Base-by-base conservation (phyloP, 1,140 invertebrate species). In the Epicauta chinensis region DNA sequence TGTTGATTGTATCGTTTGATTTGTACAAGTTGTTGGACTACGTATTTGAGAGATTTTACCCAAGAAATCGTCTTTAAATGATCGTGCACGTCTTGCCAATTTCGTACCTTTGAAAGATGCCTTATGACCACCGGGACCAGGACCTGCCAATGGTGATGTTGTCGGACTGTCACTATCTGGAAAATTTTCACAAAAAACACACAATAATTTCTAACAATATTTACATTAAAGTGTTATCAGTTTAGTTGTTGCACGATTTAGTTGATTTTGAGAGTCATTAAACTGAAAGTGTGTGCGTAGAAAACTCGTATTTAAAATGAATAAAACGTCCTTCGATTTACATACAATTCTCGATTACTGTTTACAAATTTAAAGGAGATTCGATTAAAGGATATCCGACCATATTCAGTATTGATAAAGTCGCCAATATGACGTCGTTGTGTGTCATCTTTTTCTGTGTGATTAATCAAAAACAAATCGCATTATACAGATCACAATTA, bases 1-100 rank as follows among this genome's bases (percentile, higher is more conserved):
- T 23, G 23, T 5, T 23, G 4, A 59, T 58, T 34, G 32, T 12
- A 34, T 7, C 7, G 23, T 23, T 23, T 23, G 52, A n/a, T 68
- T 65, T 23, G 66, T 66, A n/a, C n/a, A n/a, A 38, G 71, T 71
- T 3, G 69, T 68, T 7, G 86, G 85, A 44, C 83, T 86, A 54
- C 88, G 80, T 82, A 92, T 91, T 71, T 89, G 84, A 47, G 84
- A 88, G 63, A 93, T 81, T 72, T 88, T 89, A 67, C 90, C 89
- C 63, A 92, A 77, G 63, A 93, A 83, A 73, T 92, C 90, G 77
- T 93, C 89, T 71, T 93, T 93, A 73, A 93, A 93, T 56, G 89
- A 91, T 55, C 89, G 81, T 36, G 89, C 89, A 47, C 90, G 78
- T 50, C 87, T 77, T 32, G 89, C 88, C 70, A 92, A 76, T 69